Evolutionary conservation across 1,140 invertebrate genomes (phyloP).

Genomic region (Cotesia glomerata): DNA sequence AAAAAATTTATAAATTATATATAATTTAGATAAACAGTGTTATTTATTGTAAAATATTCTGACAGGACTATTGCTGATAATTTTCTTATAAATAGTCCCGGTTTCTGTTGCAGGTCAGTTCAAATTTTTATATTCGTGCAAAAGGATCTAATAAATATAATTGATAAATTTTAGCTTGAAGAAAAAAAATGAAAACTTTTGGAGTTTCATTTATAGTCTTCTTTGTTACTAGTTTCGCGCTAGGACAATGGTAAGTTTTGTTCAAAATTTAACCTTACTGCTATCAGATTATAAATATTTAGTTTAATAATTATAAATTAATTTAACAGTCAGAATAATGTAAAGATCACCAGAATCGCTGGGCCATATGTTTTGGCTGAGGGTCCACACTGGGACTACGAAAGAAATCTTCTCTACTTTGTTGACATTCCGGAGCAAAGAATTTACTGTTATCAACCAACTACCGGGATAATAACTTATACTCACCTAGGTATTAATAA

Average conservation of each 20-base stretch:
- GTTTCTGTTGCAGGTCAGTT: no score
- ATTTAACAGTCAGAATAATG: neutral
- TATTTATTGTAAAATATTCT: neutral
- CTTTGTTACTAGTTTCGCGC: neutral
- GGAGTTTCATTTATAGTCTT: neutral
- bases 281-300: neutral
- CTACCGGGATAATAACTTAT: slow-evolving; percentile 60
- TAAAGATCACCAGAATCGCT: slow-evolving; percentile 32
- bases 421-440: slow-evolving; percentile 70
- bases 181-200: neutral
- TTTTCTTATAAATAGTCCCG: no score
- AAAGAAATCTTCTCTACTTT: slow-evolving; percentile 68
- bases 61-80: no score
- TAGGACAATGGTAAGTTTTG: neutral
- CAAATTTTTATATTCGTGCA: neutral
- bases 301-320: slow-evolving; percentile 9
- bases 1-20: no score
- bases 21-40: neutral
- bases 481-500: slow-evolving; percentile 55
- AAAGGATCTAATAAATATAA: neutral
- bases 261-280: neutral
- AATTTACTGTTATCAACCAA: slow-evolving; percentile 67
- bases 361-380: slow-evolving; percentile 62
- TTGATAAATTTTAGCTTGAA: neutral
- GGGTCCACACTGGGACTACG: slow-evolving; percentile 74